Percentiles rank a stretch among this genome's conserved stretches.
phyloP scores from a whole-genome alignment of 1,140 invertebrate genomes.

The Eufriesea mexicana region DNA sequence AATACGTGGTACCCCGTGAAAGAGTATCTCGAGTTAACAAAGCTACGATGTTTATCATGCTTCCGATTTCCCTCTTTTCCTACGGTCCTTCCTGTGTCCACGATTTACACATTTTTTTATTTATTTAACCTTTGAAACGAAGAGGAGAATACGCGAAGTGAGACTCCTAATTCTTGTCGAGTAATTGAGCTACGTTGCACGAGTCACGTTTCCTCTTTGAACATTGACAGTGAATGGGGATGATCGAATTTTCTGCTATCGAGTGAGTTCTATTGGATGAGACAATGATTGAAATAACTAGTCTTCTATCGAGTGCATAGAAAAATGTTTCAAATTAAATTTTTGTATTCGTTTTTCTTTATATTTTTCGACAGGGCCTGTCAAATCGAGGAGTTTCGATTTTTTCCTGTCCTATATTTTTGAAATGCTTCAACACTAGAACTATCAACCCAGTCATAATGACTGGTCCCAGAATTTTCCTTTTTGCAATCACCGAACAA shows the following conservation, averaged over 20 bases:
- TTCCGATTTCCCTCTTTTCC: background rate
- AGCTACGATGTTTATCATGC: constrained; percentile 61
- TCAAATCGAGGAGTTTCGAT: no score
- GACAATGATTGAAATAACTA: no score
- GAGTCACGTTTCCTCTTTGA: background rate
- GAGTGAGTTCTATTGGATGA: no score
- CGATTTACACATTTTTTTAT: constrained; percentile 1
- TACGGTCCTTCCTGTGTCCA: constrained; percentile 48
- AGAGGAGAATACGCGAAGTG: background rate
- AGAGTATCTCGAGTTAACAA: constrained; percentile 55
- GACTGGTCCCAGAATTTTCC: no score
- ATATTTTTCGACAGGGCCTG: no score
- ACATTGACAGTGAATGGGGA: background rate
- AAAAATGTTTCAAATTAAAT: no score
- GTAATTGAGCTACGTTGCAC: background rate
- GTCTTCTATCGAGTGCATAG: no score
- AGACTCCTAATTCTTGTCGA: background rate
- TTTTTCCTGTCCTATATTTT: no score
- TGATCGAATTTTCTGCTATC: background rate
- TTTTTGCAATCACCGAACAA: no score
- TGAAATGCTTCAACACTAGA: no score
- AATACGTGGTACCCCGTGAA: constrained; percentile 41
- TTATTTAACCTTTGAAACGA: constrained; percentile 46
- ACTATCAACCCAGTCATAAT: no score
- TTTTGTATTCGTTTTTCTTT: no score